A percentile compares a stretch with the other conserved stretches of the same genome.
Evolutionary conservation across 2,113 vertebrate species (phyloP).

Genomic region (Alligator mississippiensis): DNA sequence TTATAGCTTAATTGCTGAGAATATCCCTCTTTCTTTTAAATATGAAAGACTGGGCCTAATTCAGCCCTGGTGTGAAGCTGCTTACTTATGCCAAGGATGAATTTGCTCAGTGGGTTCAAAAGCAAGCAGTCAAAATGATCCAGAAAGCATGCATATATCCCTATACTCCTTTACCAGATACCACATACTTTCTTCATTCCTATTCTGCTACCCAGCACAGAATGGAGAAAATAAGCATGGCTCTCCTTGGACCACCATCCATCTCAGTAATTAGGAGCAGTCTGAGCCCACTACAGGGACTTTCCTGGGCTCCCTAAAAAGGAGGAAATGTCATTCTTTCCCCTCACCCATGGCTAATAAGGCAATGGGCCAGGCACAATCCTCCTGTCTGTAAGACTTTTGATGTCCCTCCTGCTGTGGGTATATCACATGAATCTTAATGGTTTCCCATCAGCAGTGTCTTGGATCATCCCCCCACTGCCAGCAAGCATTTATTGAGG

Average conservation of each 20-base stretch:
- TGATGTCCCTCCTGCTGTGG: not conserved
- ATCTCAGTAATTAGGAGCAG: not conserved
- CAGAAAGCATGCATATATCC: not conserved
- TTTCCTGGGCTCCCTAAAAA: not conserved
- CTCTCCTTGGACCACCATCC: not conserved
- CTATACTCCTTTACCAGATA: not conserved
- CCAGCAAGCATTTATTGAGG: not conserved
- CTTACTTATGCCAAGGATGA: not conserved
- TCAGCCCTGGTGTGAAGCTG: not conserved
- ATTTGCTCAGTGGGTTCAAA: not conserved
- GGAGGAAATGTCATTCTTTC: not conserved
- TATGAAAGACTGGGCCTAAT: not conserved
- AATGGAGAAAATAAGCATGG: not conserved
- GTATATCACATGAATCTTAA: not conserved
- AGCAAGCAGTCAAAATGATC: not conserved
- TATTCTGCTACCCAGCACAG: not conserved
- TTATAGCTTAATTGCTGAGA: not conserved
- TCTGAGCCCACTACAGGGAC: not conserved
- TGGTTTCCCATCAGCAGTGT: not conserved
- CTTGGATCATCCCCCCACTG: not conserved
- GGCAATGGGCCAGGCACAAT: no score
- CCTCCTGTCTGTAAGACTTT: not conserved
- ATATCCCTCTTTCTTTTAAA: not conserved
- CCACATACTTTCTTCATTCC: not conserved
- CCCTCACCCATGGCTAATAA: not conserved